These are phyloP conservation scores for Anagrus nilaparvatae DNA, from an alignment of 1,140 invertebrate genomes.

Conservation along the genomic window DNA sequence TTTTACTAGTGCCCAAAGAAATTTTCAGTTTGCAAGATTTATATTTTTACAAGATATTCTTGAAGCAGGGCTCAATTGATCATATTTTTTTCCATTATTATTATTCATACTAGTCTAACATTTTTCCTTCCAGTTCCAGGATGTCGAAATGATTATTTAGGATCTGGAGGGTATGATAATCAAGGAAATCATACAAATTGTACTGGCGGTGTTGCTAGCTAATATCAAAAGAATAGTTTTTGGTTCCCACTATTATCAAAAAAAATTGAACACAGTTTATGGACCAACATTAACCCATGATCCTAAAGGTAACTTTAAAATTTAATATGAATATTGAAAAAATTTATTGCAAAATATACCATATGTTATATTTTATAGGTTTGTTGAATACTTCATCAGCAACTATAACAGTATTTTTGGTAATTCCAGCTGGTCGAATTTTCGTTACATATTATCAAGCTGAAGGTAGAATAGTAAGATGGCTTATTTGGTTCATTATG, in stretches of 20 bases:
- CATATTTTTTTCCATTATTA: slow-evolving; percentile 45
- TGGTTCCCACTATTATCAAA: slow-evolving; percentile 62
- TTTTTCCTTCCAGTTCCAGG: slow-evolving; percentile 51
- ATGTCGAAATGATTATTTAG: slow-evolving; percentile 71
- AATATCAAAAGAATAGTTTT: slow-evolving; percentile 60
- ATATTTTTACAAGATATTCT: slow-evolving; percentile 54
- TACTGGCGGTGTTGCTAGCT: slow-evolving; percentile 74
- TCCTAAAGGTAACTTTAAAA: slow-evolving; percentile 77
- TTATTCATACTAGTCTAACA: slow-evolving; percentile 49
- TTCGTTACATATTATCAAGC: slow-evolving; percentile 55
- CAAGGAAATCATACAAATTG: slow-evolving; percentile 57
- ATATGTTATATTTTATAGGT: no score
- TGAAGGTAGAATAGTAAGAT: slow-evolving; percentile 56
- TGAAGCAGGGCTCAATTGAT: slow-evolving; percentile 57
- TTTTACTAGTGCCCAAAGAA: slow-evolving; percentile 48
- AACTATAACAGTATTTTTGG: slow-evolving; percentile 68
- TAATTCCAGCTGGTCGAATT: slow-evolving; percentile 76
- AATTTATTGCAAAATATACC: no score
- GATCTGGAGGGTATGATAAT: slow-evolving; percentile 70
- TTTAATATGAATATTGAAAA: no score
- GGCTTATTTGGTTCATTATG: slow-evolving; percentile 53
- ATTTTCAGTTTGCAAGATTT: slow-evolving; percentile 44
- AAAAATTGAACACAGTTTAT: slow-evolving; percentile 62
- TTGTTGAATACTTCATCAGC: slow-evolving; percentile 51
- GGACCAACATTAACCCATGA: slow-evolving; percentile 59